Evolutionary conservation across 2,888 invertebrate genomes (phyloP).

Genomic region (Ommatoiulus sabulosus): DNA sequence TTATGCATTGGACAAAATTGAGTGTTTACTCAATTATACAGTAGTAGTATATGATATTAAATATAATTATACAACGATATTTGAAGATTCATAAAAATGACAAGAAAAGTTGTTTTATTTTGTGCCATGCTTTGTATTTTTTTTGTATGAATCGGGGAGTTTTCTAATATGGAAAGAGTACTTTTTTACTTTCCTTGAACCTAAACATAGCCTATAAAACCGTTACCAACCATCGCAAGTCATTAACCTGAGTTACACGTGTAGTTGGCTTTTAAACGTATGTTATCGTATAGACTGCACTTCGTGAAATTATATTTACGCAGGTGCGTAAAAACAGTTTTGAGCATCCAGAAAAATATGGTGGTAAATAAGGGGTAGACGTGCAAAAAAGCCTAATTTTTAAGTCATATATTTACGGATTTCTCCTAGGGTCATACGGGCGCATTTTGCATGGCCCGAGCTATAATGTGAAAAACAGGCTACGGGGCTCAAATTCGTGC

Average conservation of each 20-base stretch:
- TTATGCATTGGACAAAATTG: too few relatives aligned
- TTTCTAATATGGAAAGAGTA: not conserved
- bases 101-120: too few relatives aligned
- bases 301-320: not conserved
- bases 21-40: too few relatives aligned
- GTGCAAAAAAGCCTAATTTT: constrained; percentile 8
- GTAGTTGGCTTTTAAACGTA: not conserved
- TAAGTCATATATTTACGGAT: not conserved
- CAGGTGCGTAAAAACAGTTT: not conserved
- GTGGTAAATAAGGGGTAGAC: not conserved
- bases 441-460: not conserved
- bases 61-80: too few relatives aligned
- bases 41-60: too few relatives aligned
- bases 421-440: not conserved
- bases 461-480: not conserved
- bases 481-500: constrained; percentile 13
- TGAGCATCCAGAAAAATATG: not conserved
- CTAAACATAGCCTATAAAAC: not conserved
- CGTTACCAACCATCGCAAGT: not conserved
- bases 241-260: not conserved
- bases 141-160: too few relatives aligned
- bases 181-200: not conserved
- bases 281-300: not conserved
- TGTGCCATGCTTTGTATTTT: too few relatives aligned
- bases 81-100: too few relatives aligned